Evolutionary conservation across 1,140 invertebrate genomes (phyloP).

Genomic region (Dysdera silvatica): DNA sequence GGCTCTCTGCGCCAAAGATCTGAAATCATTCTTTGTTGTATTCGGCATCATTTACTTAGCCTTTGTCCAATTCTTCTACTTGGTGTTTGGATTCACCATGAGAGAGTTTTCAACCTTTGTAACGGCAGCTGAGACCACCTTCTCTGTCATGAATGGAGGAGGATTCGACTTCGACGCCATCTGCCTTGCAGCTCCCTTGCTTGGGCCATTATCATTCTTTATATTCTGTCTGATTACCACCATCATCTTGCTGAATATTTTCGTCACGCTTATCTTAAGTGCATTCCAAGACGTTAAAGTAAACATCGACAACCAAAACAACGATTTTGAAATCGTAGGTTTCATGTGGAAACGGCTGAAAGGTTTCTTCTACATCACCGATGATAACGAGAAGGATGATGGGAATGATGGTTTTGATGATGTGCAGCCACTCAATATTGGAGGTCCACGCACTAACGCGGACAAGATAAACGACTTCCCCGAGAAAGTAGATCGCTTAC

Average conservation of each 20-base stretch:
- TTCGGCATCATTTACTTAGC: constrained; percentile 43
- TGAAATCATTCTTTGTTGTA: constrained; percentile 42
- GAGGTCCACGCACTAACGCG: constrained; percentile 3
- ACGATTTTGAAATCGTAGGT: constrained; percentile 48
- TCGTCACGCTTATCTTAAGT: constrained; percentile 52
- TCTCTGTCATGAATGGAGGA: constrained; percentile 50
- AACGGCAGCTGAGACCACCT: constrained; percentile 46
- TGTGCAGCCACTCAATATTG: constrained; percentile 8
- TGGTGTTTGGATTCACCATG: constrained; percentile 45
- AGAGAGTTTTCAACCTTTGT: constrained; percentile 48
- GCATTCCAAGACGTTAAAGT: constrained; percentile 45
- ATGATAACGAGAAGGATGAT: constrained; percentile 21
- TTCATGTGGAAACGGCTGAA: constrained; percentile 46
- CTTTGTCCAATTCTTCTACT: constrained; percentile 49
- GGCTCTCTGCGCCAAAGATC: constrained; percentile 41
- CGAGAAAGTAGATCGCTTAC: constrained; percentile 44
- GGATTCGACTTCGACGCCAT: constrained; percentile 51
- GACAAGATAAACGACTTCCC: constrained; percentile 43
- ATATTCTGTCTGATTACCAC: constrained; percentile 49
- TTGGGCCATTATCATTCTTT: constrained; percentile 50
- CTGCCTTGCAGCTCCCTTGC: constrained; percentile 42
- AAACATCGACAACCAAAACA: constrained; percentile 40
- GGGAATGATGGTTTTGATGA: constrained; percentile 20
- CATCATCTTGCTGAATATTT: constrained; percentile 53
- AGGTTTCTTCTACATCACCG: constrained; percentile 30